A percentile compares a stretch with the other conserved stretches of the same genome.
These are phyloP conservation scores for Hemibagrus guttatus DNA, from an alignment of 2,797 vertebrate species.

Conservation along the genomic window DNA sequence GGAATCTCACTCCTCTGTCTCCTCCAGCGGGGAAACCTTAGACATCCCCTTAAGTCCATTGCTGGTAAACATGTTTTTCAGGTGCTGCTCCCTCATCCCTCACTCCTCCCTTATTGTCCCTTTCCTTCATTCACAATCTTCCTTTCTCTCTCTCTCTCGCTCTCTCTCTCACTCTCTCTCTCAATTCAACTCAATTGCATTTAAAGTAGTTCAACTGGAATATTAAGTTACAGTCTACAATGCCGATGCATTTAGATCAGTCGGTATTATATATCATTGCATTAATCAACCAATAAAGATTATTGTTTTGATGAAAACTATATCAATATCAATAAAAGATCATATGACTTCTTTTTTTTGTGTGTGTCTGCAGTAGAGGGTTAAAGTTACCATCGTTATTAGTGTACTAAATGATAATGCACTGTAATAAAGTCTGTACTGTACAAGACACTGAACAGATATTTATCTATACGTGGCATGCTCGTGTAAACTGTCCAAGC, in stretches of 20 bases:
- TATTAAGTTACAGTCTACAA: slow-evolving; percentile 11
- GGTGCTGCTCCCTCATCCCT: slow-evolving; percentile 62
- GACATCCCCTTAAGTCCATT: slow-evolving; percentile 83
- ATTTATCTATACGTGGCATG: background rate
- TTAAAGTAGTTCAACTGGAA: slow-evolving; percentile 14
- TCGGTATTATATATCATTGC: slow-evolving; percentile 27
- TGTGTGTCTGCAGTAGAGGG: background rate
- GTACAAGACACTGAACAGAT: background rate
- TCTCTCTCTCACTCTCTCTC: background rate
- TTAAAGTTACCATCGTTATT: background rate
- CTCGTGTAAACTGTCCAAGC: background rate
- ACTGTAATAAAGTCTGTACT: background rate
- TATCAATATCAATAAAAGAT: slow-evolving; percentile 26
- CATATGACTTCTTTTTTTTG: background rate
- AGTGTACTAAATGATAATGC: background rate
- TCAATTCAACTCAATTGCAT: slow-evolving; percentile 17
- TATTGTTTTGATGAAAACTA: slow-evolving; percentile 29
- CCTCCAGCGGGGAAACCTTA: slow-evolving; percentile 91
- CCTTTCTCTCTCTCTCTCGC: slow-evolving; percentile 23
- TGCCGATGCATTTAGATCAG: slow-evolving; percentile 25
- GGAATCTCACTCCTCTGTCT: slow-evolving; percentile 73
- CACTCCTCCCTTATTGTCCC: slow-evolving; percentile 29
- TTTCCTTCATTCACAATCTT: slow-evolving; percentile 24
- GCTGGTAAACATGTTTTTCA: slow-evolving; percentile 93
- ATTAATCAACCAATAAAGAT: slow-evolving; percentile 32